Base-by-base conservation (phyloP, 2,888 invertebrate species). In the Phengaris alcon region DNA sequence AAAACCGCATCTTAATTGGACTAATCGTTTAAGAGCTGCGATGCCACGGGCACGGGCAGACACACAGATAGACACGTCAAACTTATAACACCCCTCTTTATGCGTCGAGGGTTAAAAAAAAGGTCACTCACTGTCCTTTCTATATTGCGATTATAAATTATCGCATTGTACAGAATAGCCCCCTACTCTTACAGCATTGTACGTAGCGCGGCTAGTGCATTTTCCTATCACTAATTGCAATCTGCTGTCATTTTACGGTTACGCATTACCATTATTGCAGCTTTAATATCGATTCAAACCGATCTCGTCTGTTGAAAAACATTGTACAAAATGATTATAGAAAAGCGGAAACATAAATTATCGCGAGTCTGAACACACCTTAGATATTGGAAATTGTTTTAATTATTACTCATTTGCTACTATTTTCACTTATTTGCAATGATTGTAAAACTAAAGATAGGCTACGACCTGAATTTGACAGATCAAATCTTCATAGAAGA, bases 161-260 rank as follows among this genome's bases (percentile, higher is more conserved):
- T 81, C 82, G 81, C 55, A 51, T 22, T 75, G 10, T 76, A 52
- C 52, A 80, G 78, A 83, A 83, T 86, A 86, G 74, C 9, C 35
- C 51, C 73, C 35, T 80, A 78, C 13, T 52, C 22, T 64, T 64
- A 64, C 80, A 81, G 84, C 84, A 87, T 84, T 88, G 88, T 89
- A 83, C 81, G 80, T 70, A 48, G 83, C 83, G 83, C 83, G 83
- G 79, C 79, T 78, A 84, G 84, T 85, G 87, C 87, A 85, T 79
- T 82, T 82, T 75, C 82, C 82, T 91, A 92, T 92, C 91, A 82
- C 84, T 91, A 91, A 92, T 91, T 91, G 91, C 89, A 82, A 93
- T 93, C 92, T 82, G 81, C 87, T 88, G 90, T 92, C 92, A 92
- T 91, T 92, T 92, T 91, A 90, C 91, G 89, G 90, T 84, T 88